Percentiles rank a stretch among this genome's conserved stretches.
phyloP scores from a whole-genome alignment of 1,140 invertebrate genomes.

The Augochlora pura region DNA sequence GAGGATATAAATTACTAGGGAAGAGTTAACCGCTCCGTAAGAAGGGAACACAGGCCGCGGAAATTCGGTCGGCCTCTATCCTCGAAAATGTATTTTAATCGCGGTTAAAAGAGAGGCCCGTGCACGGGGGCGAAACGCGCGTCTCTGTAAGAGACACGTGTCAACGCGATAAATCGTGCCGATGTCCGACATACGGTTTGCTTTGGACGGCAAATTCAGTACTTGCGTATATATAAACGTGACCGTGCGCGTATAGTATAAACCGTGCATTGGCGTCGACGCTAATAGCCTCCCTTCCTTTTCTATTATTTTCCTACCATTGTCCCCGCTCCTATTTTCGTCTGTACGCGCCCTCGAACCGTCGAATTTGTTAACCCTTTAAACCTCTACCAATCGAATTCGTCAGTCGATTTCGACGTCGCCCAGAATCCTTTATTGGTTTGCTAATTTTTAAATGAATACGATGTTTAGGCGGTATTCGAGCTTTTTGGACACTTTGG shows the following conservation, averaged over 20 bases:
- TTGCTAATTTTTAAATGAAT: too few relatives aligned
- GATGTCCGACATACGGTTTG: conserved; percentile 73
- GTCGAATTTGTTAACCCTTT: too few relatives aligned
- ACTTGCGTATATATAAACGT: conserved; percentile 45
- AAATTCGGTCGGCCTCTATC: conserved; percentile 51
- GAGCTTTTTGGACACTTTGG: too few relatives aligned
- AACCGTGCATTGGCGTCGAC: conserved; percentile 26
- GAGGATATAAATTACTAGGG: conserved; percentile 29
- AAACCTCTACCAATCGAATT: too few relatives aligned
- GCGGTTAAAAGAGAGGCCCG: conserved; percentile 49
- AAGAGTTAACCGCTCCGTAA: conserved; percentile 26
- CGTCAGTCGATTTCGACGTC: too few relatives aligned
- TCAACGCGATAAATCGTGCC: conserved; percentile 78
- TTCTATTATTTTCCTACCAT: conserved; percentile 1
- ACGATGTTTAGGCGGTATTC: too few relatives aligned
- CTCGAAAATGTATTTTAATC: conserved; percentile 64
- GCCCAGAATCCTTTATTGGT: too few relatives aligned
- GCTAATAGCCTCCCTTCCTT: conserved; percentile 5
- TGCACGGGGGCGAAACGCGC: conserved; percentile 41
- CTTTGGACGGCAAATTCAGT: conserved; percentile 71
- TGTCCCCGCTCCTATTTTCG: too few relatives aligned
- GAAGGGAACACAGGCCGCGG: conserved; percentile 29
- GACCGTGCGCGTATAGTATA: conserved; percentile 28
- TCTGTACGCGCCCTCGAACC: too few relatives aligned
- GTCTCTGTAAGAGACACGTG: conserved; percentile 70